phyloP scores from a whole-genome alignment of 1,140 invertebrate species.

The Leptestheria dahalacensis region DNA sequence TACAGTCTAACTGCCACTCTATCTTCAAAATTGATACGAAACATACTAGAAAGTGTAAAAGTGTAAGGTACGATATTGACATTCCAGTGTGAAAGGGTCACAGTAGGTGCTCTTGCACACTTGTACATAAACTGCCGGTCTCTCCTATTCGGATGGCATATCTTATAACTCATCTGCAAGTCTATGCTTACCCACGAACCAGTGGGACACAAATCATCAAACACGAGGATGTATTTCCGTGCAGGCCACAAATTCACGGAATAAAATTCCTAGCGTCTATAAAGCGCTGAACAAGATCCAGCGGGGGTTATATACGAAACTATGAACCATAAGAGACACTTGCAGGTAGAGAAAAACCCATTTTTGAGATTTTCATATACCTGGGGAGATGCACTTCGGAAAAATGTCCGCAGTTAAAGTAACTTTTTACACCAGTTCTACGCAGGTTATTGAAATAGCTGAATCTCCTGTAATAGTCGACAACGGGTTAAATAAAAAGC shows the following conservation, averaged over 20 bases:
- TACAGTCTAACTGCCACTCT: no score
- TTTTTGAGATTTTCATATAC: no score
- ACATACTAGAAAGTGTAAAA: background rate
- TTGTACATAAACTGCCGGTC: background rate
- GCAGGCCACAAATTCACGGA: background rate
- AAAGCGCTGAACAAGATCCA: background rate
- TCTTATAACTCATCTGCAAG: background rate
- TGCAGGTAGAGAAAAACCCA: no score
- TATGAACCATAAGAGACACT: background rate
- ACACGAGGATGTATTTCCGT: background rate
- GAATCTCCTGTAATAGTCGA: no score
- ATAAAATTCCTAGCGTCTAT: no score
- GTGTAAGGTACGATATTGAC: background rate
- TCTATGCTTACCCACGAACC: background rate
- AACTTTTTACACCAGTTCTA: no score
- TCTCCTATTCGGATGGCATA: background rate
- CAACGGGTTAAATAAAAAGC: no score
- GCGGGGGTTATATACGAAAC: background rate
- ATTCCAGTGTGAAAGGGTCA: background rate
- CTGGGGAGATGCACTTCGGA: no score
- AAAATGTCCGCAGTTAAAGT: no score
- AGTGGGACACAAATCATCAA: background rate
- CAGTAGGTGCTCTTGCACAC: background rate
- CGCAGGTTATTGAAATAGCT: no score
- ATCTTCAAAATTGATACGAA: no score